Evolutionary conservation across 2,888 invertebrate genomes (phyloP).

Genomic region (Clitarchus hookeri): DNA sequence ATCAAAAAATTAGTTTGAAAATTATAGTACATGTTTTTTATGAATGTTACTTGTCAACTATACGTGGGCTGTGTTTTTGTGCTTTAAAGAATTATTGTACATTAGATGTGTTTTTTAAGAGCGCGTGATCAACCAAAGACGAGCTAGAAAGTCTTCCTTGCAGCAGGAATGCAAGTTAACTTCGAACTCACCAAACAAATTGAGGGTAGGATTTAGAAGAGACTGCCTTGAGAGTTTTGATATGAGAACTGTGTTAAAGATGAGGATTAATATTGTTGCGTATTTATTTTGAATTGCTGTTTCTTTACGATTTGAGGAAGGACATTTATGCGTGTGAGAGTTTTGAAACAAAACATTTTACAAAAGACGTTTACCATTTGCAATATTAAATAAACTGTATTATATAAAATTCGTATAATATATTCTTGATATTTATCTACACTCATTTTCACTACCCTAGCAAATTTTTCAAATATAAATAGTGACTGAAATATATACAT

Average conservation of each 20-base stretch:
- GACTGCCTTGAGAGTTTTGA: not conserved
- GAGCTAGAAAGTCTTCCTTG: not conserved
- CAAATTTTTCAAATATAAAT: not conserved
- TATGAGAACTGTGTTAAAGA: not conserved
- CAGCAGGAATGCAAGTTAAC: not conserved
- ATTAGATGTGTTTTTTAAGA: not conserved
- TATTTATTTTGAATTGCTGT: not conserved
- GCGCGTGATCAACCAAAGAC: not conserved
- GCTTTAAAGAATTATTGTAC: not conserved
- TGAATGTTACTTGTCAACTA: not conserved
- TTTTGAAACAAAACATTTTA: not conserved
- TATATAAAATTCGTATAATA: not conserved
- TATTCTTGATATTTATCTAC: constrained; percentile 14
- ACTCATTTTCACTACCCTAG: not conserved
- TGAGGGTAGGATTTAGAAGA: too few relatives aligned
- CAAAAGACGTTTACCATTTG: not conserved
- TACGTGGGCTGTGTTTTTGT: constrained; percentile 9
- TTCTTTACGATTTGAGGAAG: not conserved
- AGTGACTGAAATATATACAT: not conserved
- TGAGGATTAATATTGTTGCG: not conserved
- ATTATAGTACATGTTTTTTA: not conserved
- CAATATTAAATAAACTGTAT: not conserved
- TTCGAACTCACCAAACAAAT: not conserved
- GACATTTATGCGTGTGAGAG: not conserved
- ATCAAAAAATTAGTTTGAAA: not conserved